phyloP scores from a whole-genome alignment of 2,888 invertebrate genomes.

The Sphecodes monilicornis region DNA sequence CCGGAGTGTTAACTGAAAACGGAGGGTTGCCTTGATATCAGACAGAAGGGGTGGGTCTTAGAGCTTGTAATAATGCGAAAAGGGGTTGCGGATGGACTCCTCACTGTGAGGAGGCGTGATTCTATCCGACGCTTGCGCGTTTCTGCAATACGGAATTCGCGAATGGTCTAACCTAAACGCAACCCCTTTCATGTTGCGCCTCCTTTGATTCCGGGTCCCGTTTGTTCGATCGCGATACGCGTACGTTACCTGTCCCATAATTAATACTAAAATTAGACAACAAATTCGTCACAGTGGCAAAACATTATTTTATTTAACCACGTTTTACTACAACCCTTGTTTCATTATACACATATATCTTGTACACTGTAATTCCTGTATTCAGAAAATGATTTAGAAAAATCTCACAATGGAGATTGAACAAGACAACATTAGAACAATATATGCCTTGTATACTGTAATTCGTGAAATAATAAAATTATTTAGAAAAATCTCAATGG shows the following conservation, averaged over 20 bases:
- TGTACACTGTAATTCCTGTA: not conserved
- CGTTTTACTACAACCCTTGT: no score
- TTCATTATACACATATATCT: no score
- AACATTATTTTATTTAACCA: no score
- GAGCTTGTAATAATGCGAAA: conserved; percentile 70
- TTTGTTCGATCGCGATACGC: not conserved
- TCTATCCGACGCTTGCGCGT: conserved; percentile 78
- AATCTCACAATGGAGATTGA: not conserved
- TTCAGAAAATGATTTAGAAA: not conserved
- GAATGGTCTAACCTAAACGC: conserved; percentile 17
- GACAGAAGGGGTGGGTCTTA: conserved; percentile 69
- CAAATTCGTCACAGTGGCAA: no score
- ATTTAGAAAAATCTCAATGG: no score
- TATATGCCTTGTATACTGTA: no score
- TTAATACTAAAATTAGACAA: not conserved
- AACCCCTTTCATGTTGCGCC: not conserved
- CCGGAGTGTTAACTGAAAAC: conserved; percentile 81
- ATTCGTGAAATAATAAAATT: no score
- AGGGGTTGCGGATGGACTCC: conserved; percentile 68
- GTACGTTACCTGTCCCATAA: not conserved
- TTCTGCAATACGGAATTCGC: conserved; percentile 11
- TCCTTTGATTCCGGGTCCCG: not conserved
- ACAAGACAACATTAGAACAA: no score
- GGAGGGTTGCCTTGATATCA: conserved; percentile 75
- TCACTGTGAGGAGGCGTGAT: conserved; percentile 76